Base-by-base conservation (phyloP, 2,113 vertebrate genomes). In the Solea solea region DNA sequence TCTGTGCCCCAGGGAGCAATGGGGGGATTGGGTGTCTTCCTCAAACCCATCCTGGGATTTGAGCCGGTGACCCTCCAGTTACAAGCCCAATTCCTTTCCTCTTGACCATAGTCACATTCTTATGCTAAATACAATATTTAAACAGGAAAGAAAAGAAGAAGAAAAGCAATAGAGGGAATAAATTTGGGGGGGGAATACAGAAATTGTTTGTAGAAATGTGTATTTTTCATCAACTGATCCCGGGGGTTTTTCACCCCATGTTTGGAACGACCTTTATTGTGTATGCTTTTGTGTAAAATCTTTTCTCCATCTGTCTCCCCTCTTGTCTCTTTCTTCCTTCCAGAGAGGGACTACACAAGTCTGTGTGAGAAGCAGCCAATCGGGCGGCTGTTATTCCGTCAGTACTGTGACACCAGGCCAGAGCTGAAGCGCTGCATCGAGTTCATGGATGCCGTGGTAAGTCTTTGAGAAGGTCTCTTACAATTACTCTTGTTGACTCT, bases 281-380 rank as follows among this genome's bases (percentile, higher is more conserved):
- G 15, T 50, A 8, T 16, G 13, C 7, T 21, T 61, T 61, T 62
- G 12, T 62, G 46, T 52, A 15, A 21, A 60, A 27, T 72, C 3
- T 0, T 54, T 49, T 58, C 21, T 54, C 15, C 27, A 13, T 60
- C 52, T 78, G 0, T 60, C 25, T 42, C 14, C 62, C 53, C 14
- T 40, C 7, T 14, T 59, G 11, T 65, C 12, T 28, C 8, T 44
- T 10, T n/a, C 14, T 45, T 67, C 39, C 34, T 54, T 27, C 54
- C 85, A 97, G 96, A 96, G 76, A 95, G 94, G 90, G 95, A 96
- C 86, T 97, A 95, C 87, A 92, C 78, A 81, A 96, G 93, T 79
- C 93, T 97, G 48, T 97, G 96, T 85, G 95, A 97, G 86, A 95
- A 94, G 86, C 96, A 98, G 83, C 96, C 96, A 0, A 98, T 98